Evolutionary conservation across 64 coral and sea anemone species (phyloP).

Genomic region (Pocillopora verrucosa): DNA sequence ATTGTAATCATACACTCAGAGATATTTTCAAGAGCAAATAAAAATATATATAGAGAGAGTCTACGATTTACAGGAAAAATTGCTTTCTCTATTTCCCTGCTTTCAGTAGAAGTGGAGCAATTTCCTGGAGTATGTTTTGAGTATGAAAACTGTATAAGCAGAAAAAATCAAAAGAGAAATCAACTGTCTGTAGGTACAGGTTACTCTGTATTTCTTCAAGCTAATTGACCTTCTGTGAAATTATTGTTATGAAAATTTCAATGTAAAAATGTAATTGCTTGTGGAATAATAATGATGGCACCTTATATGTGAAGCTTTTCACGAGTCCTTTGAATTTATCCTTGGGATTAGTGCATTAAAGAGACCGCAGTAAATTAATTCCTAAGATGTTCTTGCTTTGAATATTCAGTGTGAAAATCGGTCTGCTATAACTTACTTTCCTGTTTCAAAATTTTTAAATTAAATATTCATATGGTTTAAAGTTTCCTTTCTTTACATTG

Average conservation of each 20-base stretch:
- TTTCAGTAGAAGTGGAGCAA: neutral
- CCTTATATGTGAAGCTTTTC: constrained; percentile 12
- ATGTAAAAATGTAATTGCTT: constrained; percentile 51
- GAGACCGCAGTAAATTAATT: constrained; percentile 27
- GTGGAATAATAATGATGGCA: constrained; percentile 16
- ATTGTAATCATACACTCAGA: constrained; percentile 25
- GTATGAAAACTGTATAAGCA: neutral
- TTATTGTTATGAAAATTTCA: constrained; percentile 42
- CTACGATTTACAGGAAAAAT: neutral
- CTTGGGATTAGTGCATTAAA: constrained; percentile 15
- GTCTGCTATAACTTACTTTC: constrained; percentile 5
- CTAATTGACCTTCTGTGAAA: constrained; percentile 44
- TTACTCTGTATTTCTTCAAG: neutral
- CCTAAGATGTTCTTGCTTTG: neutral
- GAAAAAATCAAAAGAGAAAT: neutral
- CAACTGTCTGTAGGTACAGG: neutral
- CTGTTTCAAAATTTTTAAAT: constrained; percentile 32
- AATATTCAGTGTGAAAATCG: constrained; percentile 16
- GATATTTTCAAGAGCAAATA: constrained; percentile 36
- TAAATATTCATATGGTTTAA: constrained; percentile 49
- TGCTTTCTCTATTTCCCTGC: neutral
- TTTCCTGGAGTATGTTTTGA: constrained; percentile 8
- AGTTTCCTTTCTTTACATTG: constrained; percentile 3
- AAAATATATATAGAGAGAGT: neutral
- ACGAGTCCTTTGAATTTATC: constrained; percentile 1